These are phyloP conservation scores for Chaenocephalus aceratus DNA, from an alignment of 2,113 vertebrate genomes.

Conservation along the genomic window DNA sequence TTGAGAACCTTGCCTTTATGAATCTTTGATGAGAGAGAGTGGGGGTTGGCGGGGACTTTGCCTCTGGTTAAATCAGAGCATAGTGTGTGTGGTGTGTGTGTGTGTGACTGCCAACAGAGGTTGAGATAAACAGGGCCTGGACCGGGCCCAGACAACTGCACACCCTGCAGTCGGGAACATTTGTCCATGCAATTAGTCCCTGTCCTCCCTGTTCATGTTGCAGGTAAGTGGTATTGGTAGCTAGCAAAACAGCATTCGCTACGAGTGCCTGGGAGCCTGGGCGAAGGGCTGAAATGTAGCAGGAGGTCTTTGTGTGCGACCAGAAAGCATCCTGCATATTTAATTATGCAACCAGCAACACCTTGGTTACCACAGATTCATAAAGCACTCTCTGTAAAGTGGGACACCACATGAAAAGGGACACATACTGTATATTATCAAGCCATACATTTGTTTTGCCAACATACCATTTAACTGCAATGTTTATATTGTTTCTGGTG, in stretches of 20 bases:
- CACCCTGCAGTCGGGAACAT: conserved; percentile 88
- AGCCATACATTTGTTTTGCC: too few species aligned
- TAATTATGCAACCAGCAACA: conserved; percentile 27
- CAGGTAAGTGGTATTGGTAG: conserved; percentile 63
- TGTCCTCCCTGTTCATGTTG: conserved; percentile 83
- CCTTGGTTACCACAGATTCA: neutral
- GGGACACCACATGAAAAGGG: neutral
- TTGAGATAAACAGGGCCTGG: conserved; percentile 93
- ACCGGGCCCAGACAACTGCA: conserved; percentile 89
- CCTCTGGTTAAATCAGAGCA: conserved; percentile 96
- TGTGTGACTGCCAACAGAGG: conserved; percentile 92
- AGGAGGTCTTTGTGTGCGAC: conserved; percentile 16
- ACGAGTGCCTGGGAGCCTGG: neutral
- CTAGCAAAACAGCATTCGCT: conserved; percentile 28
- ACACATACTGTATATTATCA: neutral
- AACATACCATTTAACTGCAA: neutral
- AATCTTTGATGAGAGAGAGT: conserved; percentile 95
- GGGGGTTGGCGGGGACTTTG: conserved; percentile 84
- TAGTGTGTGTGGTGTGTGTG: conserved; percentile 86
- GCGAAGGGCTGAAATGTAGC: neutral
- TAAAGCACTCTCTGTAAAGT: conserved; percentile 2
- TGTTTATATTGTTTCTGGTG: neutral
- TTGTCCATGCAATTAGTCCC: conserved; percentile 90
- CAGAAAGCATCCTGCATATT: conserved; percentile 11
- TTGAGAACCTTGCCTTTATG: conserved; percentile 96